These are phyloP conservation scores for Achatina immaculata DNA, from an alignment of 1,140 invertebrate species.

Conservation along the genomic window DNA sequence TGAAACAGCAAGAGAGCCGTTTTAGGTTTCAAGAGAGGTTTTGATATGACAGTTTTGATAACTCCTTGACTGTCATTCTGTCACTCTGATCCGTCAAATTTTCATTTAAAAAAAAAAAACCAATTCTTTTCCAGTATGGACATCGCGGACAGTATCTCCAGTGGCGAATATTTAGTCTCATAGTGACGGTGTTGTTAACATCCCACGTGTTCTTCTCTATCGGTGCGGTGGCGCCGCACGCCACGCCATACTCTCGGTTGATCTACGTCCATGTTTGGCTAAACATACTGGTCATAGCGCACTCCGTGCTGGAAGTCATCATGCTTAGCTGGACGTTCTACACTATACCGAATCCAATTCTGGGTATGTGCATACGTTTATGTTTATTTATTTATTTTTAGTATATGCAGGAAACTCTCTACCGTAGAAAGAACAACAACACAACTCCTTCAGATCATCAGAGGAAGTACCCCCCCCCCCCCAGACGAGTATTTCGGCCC, in stretches of 20 bases:
- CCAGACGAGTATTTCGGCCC: too few species aligned
- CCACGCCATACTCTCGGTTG: background rate
- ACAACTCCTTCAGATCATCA: too few species aligned
- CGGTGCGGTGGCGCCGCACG: background rate
- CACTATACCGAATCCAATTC: background rate
- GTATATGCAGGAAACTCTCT: too few species aligned
- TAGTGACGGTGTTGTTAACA: background rate
- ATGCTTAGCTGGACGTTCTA: background rate
- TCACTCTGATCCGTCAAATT: too few species aligned
- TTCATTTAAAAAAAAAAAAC: too few species aligned
- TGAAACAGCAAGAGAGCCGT: too few species aligned
- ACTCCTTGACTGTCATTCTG: too few species aligned
- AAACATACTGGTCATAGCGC: background rate
- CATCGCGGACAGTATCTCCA: background rate
- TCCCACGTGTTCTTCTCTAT: background rate
- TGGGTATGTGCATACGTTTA: background rate
- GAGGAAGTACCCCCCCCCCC: too few species aligned
- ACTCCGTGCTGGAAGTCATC: background rate
- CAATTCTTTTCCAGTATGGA: background rate
- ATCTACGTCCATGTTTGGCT: constrained; percentile 10
- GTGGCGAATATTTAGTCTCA: background rate
- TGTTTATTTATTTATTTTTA: too few species aligned
- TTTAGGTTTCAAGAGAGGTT: too few species aligned
- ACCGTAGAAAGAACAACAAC: too few species aligned
- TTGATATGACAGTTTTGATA: too few species aligned